phyloP scores from a whole-genome alignment of 2,888 invertebrate genomes.

The Cephus pygmeus region DNA sequence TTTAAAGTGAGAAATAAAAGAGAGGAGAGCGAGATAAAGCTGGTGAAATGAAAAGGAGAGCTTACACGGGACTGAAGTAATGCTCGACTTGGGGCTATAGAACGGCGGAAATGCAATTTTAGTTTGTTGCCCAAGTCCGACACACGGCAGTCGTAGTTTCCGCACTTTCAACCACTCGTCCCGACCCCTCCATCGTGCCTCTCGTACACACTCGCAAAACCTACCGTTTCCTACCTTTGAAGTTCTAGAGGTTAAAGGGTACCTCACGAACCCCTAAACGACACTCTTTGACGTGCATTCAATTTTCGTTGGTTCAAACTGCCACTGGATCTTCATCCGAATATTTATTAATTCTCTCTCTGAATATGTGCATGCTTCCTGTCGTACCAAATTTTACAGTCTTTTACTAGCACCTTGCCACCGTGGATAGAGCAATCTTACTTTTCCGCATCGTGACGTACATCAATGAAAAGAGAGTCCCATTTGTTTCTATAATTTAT shows the following conservation, averaged over 20 bases:
- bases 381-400: not conserved
- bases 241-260: conserved; percentile 10
- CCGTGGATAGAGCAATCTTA: not conserved
- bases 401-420: not conserved
- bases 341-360: not conserved
- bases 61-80: not conserved
- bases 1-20: not conserved
- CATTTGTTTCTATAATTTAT: not conserved
- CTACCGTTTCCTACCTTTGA: not conserved
- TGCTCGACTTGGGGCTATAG: not conserved
- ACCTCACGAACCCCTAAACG: not conserved
- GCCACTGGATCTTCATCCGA: not conserved
- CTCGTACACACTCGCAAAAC: not conserved
- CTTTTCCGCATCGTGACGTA: not conserved
- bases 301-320: conserved; percentile 6
- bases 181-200: not conserved
- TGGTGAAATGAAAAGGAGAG: not conserved
- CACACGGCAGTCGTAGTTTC: not conserved
- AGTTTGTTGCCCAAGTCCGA: conserved; percentile 1
- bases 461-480: not conserved
- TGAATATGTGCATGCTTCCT: not conserved
- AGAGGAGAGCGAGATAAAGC: not conserved
- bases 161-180: not conserved
- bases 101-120: conserved; percentile 11
- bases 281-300: conserved; percentile 15